Base-by-base conservation (phyloP, 1,140 invertebrate genomes). In the Batillaria attramentaria region DNA sequence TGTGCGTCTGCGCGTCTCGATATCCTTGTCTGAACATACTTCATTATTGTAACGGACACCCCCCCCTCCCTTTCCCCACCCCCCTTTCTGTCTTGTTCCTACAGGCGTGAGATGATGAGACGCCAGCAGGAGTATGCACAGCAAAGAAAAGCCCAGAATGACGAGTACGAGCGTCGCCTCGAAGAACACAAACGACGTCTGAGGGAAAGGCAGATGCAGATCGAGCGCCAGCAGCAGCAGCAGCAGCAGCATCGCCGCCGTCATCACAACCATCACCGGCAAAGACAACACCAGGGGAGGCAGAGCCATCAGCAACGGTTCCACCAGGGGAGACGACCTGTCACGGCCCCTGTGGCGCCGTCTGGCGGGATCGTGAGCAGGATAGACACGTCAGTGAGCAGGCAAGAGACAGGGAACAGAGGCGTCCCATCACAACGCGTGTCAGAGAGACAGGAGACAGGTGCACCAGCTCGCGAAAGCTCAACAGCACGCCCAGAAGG, bases 161-260 rank as follows among this genome's bases (percentile, higher is more conserved):
- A 50, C 6, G 73, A 75, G 35, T 75, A 75, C 57, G 54, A 75
- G 54, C 73, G 73, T 2, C 24, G 73, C 28, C 73, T 75, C 37
- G 54, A 75, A 18, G 73, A 75, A 33, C 73, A 75, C 73, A 75
- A 75, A 50, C 54, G 73, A 0, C 54, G 35, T 20, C 20, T 75
- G 20, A 28, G 39, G 5, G 46, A 75, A 57, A 33, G 57, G 0
- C 16, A 42, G 54, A 33, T 62, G 20, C 46, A 62, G 16, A 6
- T 33, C 16, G 35, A 75, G 73, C 35, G 39, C 1, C 73, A 57
- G 13, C 16, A 39, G 54, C 35, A 65, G 20, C 54, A 62, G 1
- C 54, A 75, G 1, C 35, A 75, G 54, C 33, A 18, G 3, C 54
- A 75, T 13, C 46, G 62, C 1, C 54, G 28, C 10, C 66, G 37